These are phyloP conservation scores for Hirtodrosophila alboralis DNA, from an alignment of 2,888 invertebrate genomes.

Conservation along the genomic window DNA sequence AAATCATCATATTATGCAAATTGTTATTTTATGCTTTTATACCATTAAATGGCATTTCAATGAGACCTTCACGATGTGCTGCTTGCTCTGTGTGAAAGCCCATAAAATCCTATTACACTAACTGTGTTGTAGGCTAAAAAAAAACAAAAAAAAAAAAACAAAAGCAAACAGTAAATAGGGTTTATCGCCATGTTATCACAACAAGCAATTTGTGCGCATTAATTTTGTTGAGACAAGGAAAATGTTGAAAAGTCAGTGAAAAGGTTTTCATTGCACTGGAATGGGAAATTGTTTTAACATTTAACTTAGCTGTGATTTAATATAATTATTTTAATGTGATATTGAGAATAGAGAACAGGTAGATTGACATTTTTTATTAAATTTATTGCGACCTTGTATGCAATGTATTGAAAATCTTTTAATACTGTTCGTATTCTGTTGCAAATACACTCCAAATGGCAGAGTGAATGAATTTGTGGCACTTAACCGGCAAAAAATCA, in stretches of 20 bases:
- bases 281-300: slow-evolving; percentile 7
- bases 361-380: slow-evolving; percentile 5
- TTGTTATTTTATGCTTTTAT: slow-evolving; percentile 64
- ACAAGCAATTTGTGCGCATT: slow-evolving; percentile 61
- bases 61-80: slow-evolving; percentile 18
- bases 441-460: slow-evolving; percentile 11
- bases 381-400: slow-evolving; percentile 11
- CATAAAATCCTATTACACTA: slow-evolving; percentile 63
- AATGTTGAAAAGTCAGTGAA: slow-evolving; percentile 3
- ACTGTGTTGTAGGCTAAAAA: slow-evolving; percentile 39
- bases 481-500: slow-evolving; percentile 11
- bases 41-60: slow-evolving; percentile 48
- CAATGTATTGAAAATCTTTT: slow-evolving; percentile 20
- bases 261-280: slow-evolving; percentile 9
- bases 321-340: slow-evolving; percentile 10
- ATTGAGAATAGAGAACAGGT: no score
- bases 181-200: slow-evolving; percentile 51
- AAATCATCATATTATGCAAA: slow-evolving; percentile 74
- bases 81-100: slow-evolving; percentile 17
- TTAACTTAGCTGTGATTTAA: slow-evolving; percentile 9
- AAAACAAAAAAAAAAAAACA: no score
- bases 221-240: slow-evolving; percentile 15
- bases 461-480: slow-evolving; percentile 10
- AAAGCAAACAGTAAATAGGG: slow-evolving; percentile 44
- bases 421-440: slow-evolving; percentile 15